These are phyloP conservation scores for Belgica antarctica DNA, from an alignment of 2,888 invertebrate species.

Conservation along the genomic window DNA sequence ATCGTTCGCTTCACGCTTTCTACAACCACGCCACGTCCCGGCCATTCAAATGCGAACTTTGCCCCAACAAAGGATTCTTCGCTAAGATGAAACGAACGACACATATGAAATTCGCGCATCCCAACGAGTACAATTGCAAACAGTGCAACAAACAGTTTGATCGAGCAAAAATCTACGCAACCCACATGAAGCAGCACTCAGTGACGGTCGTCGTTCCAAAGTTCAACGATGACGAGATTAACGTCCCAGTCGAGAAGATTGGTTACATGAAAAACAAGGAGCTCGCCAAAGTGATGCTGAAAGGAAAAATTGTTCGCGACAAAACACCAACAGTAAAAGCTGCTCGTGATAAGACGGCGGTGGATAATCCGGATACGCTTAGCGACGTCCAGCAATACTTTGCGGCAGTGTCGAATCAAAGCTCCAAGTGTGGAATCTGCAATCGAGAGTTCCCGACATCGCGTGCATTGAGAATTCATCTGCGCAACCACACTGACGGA, in stretches of 20 bases:
- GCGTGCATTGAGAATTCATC: background rate
- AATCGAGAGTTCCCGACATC: background rate
- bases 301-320: no score
- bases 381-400: background rate
- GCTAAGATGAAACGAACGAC: background rate
- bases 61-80: background rate
- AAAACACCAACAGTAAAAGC: no score
- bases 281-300: background rate
- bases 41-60: slow-evolving; percentile 26
- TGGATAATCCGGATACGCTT: background rate
- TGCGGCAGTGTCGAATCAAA: background rate
- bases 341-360: no score
- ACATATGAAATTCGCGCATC: slow-evolving; percentile 20
- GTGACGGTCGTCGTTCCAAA: background rate
- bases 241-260: background rate
- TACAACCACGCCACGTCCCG: background rate
- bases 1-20: background rate
- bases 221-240: background rate
- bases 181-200: background rate
- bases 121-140: background rate
- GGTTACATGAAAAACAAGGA: slow-evolving; percentile 2
- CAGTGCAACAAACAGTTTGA: slow-evolving; percentile 19
- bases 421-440: background rate
- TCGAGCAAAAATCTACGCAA: background rate
- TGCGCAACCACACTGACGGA: background rate